Evolutionary conservation across 2,797 vertebrate genomes (phyloP).

Genomic region (Pangasius mekongensis): DNA sequence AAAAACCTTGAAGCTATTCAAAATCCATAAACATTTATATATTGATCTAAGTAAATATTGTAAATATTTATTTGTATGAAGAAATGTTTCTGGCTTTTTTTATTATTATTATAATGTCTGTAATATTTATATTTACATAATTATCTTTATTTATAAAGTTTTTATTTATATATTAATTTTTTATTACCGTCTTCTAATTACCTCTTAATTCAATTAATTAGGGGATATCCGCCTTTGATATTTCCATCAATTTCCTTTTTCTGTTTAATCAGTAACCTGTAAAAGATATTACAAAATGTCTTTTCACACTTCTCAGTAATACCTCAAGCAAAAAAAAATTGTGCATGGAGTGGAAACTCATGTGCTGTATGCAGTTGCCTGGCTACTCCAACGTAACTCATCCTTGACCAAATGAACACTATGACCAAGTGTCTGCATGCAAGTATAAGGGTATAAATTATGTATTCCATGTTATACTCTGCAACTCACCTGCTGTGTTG

Average conservation of each 20-base stretch:
- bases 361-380: constrained; percentile 3
- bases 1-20: neutral
- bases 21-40: neutral
- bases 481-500: constrained; percentile 42
- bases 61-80: neutral
- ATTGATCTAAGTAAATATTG: neutral
- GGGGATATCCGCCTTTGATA: neutral
- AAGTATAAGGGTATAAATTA: neutral
- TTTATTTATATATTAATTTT: neutral
- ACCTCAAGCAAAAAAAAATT: constrained; percentile 34
- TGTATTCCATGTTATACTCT: neutral
- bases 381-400: neutral
- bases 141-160: neutral
- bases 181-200: neutral
- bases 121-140: neutral
- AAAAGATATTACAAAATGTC: neutral
- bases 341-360: constrained; percentile 26
- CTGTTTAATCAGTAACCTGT: neutral
- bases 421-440: neutral
- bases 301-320: constrained; percentile 37
- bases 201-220: neutral
- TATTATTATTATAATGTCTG: neutral
- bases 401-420: constrained; percentile 24
- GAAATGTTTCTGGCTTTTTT: neutral
- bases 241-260: neutral